These are phyloP conservation scores for Conger conger DNA, from an alignment of 2,113 vertebrate genomes.

Conservation along the genomic window DNA sequence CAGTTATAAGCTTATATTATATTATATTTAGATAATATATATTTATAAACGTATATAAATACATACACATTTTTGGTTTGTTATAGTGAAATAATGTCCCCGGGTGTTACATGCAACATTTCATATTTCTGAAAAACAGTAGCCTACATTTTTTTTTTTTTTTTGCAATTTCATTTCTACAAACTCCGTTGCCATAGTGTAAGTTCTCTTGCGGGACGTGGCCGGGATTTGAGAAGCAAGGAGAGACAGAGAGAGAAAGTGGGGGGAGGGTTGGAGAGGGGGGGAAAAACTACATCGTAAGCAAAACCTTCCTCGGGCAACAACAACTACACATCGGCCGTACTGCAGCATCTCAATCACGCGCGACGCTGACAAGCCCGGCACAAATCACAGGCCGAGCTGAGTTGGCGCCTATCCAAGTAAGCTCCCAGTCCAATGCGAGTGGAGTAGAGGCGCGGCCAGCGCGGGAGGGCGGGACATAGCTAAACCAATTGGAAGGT, in stretches of 20 bases:
- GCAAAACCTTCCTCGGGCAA: slow-evolving; percentile 32
- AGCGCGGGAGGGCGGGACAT: slow-evolving; percentile 39
- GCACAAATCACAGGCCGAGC: slow-evolving; percentile 48
- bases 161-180: neutral
- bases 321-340: slow-evolving; percentile 36
- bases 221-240: slow-evolving; percentile 18
- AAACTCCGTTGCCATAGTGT: neutral
- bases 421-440: slow-evolving; percentile 39
- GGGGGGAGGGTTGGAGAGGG: neutral
- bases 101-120: neutral
- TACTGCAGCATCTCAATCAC: slow-evolving; percentile 23
- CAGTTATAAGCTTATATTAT: too few species aligned
- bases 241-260: slow-evolving; percentile 18
- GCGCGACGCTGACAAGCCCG: slow-evolving; percentile 17
- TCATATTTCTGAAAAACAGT: neutral
- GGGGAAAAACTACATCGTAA: slow-evolving; percentile 31
- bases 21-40: too few species aligned
- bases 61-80: too few species aligned
- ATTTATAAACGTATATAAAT: too few species aligned
- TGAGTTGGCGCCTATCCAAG: slow-evolving; percentile 40
- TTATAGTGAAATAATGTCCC: neutral
- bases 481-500: slow-evolving; percentile 56
- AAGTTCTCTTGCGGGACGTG: slow-evolving; percentile 20
- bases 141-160: neutral
- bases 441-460: slow-evolving; percentile 37